Evolutionary conservation across 1,140 invertebrate genomes (phyloP).

Genomic region (Formica selysi): DNA sequence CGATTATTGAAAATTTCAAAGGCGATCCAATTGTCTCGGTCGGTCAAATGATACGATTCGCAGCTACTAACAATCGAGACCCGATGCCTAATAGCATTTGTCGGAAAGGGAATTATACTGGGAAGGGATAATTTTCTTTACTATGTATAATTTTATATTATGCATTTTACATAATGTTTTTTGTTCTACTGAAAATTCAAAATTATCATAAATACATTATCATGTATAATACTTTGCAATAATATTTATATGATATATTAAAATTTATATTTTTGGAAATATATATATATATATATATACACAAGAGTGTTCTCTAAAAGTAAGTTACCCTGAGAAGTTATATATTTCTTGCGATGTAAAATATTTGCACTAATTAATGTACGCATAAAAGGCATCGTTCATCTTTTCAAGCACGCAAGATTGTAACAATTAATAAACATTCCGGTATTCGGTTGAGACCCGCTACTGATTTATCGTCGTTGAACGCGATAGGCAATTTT

Average conservation of each 20-base stretch:
- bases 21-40: constrained; percentile 43
- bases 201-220: background rate
- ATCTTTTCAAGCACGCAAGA: background rate
- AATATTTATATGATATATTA: too few species aligned
- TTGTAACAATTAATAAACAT: constrained; percentile 44
- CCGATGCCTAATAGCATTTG: constrained; percentile 19
- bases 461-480: constrained; percentile 31
- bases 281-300: too few species aligned
- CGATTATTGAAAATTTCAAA: constrained; percentile 61
- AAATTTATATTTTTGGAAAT: too few species aligned
- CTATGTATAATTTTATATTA: background rate
- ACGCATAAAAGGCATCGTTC: background rate
- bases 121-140: constrained; percentile 27
- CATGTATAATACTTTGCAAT: too few species aligned
- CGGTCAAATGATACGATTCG: constrained; percentile 40
- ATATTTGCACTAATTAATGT: background rate
- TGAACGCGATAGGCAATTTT: constrained; percentile 44
- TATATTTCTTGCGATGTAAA: background rate
- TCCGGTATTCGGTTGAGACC: constrained; percentile 15
- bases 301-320: background rate
- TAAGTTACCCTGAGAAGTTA: background rate
- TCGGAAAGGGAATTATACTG: constrained; percentile 17
- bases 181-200: background rate
- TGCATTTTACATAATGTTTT: background rate
- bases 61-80: constrained; percentile 24